A percentile compares a stretch with the other conserved stretches of the same genome.
phyloP scores from a whole-genome alignment of 2,888 invertebrate genomes.

The Thymelicus lineola region DNA sequence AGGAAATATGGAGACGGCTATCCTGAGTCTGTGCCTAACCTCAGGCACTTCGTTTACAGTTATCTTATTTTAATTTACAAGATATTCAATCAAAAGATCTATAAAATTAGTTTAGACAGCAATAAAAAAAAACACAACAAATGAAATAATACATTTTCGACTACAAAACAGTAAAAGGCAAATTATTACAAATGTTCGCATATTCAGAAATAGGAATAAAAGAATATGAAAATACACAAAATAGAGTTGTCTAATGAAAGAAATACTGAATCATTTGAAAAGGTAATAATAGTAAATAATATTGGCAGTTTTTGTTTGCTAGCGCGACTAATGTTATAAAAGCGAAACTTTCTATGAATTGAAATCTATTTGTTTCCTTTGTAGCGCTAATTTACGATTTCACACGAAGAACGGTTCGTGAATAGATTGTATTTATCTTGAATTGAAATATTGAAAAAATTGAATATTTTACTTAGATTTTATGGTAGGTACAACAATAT shows the following conservation, averaged over 20 bases:
- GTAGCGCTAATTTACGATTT: neutral
- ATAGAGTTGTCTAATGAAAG: neutral
- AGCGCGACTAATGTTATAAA: neutral
- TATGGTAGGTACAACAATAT: neutral
- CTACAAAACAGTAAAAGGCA: too few relatives aligned
- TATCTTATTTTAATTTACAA: too few relatives aligned
- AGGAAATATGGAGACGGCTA: too few relatives aligned
- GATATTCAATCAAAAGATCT: too few relatives aligned
- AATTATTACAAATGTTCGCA: too few relatives aligned
- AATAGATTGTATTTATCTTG: neutral
- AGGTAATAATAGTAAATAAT: neutral
- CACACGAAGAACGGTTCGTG: neutral
- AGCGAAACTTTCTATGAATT: conserved; percentile 1
- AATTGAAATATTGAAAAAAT: too few relatives aligned
- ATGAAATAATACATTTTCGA: too few relatives aligned
- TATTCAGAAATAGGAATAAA: too few relatives aligned
- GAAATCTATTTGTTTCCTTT: neutral
- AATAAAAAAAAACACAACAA: too few relatives aligned
- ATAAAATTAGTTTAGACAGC: too few relatives aligned
- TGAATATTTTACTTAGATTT: neutral
- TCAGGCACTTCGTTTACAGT: too few relatives aligned
- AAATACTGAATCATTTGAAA: neutral
- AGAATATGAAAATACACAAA: neutral
- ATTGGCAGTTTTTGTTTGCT: neutral
- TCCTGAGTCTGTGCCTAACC: too few relatives aligned